A percentile compares a stretch with the other conserved stretches of the same genome.
phyloP scores from a whole-genome alignment of 2,113 vertebrate genomes.

The Mustela lutreola region DNA sequence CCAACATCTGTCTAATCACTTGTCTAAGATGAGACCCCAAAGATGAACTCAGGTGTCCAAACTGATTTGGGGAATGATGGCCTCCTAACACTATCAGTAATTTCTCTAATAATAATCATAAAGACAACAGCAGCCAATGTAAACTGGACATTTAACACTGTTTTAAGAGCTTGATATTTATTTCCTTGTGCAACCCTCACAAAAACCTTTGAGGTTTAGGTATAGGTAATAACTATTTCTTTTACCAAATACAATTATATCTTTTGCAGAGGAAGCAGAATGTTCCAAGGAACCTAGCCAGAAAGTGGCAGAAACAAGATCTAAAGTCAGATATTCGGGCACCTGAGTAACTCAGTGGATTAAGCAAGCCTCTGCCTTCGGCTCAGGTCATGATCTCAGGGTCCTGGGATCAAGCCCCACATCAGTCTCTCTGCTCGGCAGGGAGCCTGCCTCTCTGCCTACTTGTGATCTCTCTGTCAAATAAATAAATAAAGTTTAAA shows the following conservation, averaged over 20 bases:
- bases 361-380: too few species aligned
- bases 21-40: neutral
- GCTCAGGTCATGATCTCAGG: too few species aligned
- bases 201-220: neutral
- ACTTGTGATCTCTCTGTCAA: too few species aligned
- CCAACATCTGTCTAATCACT: neutral
- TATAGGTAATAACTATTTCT: neutral
- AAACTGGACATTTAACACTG: neutral
- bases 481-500: too few species aligned
- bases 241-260: neutral
- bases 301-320: neutral
- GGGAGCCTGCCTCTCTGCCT: too few species aligned
- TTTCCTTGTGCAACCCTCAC: neutral
- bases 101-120: conserved; percentile 3
- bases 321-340: neutral
- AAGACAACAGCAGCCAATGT: neutral
- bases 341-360: too few species aligned
- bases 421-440: too few species aligned
- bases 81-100: neutral
- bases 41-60: neutral
- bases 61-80: neutral
- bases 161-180: neutral
- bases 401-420: too few species aligned
- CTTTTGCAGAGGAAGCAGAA: neutral
- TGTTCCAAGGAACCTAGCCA: neutral